Conservation (phyloP, 1,140 invertebrate species). For the Varroa destructor region DNA sequence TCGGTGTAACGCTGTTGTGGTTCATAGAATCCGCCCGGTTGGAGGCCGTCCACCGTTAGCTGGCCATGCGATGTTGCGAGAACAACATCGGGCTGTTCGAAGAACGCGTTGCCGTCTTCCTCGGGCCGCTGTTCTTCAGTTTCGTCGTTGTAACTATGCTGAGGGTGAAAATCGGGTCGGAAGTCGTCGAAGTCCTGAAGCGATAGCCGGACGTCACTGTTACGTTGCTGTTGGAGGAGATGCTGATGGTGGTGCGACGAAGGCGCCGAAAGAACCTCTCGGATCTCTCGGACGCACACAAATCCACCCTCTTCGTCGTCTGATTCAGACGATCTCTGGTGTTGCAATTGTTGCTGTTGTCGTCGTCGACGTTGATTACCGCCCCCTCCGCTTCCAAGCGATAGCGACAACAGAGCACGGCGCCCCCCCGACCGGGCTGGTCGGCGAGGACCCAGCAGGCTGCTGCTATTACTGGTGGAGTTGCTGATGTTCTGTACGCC, state of each 20-base stretch:
- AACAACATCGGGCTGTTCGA: constrained; percentile 1
- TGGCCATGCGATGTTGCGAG: too few species aligned
- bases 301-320: constrained; percentile 21
- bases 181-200: too few species aligned
- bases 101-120: background rate
- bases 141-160: background rate
- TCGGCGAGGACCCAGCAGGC: too few species aligned
- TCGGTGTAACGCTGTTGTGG: too few species aligned
- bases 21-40: too few species aligned
- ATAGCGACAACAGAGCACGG: background rate
- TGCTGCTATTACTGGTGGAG: too few species aligned
- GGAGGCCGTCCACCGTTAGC: too few species aligned
- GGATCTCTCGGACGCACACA: constrained; percentile 5
- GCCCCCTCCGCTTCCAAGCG: constrained; percentile 1
- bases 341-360: background rate
- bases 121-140: background rate
- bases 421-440: too few species aligned
- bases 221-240: background rate
- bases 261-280: background rate
- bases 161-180: background rate
- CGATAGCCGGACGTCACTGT: too few species aligned
- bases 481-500: too few species aligned
- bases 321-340: constrained; percentile 22
- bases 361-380: constrained; percentile 9
- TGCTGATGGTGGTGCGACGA: background rate